A percentile compares a stretch with the other conserved stretches of the same genome.
Conservation (phyloP, 1,140 invertebrate species). For the Penaeus vannamei region DNA sequence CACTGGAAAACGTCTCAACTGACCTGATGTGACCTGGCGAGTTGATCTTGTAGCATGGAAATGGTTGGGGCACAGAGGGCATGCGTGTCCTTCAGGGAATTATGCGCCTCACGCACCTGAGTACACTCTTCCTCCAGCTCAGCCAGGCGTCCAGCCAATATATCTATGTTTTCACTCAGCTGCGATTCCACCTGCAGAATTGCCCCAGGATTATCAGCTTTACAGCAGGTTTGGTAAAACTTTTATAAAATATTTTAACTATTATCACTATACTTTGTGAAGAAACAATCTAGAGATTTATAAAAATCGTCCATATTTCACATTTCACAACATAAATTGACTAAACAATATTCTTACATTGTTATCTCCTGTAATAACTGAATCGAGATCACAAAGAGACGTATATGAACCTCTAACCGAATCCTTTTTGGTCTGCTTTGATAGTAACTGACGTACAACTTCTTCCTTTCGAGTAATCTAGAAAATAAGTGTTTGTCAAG, state of each 20-base stretch:
- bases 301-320: no score
- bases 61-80: constrained; percentile 51
- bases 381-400: constrained; percentile 16
- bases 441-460: constrained; percentile 36
- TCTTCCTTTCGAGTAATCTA: constrained; percentile 46
- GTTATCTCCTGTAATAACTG: constrained; percentile 35
- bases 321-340: no score
- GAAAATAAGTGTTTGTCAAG: not conserved
- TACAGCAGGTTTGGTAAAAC: not conserved
- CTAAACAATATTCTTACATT: constrained; percentile 25
- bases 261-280: no score
- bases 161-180: constrained; percentile 60
- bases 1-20: not conserved
- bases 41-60: constrained; percentile 43
- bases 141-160: constrained; percentile 53
- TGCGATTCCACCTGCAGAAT: constrained; percentile 48
- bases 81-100: constrained; percentile 45
- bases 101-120: constrained; percentile 24
- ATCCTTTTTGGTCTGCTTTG: constrained; percentile 42
- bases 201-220: not conserved
- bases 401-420: not conserved
- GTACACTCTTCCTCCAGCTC: constrained; percentile 62
- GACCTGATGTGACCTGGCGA: constrained; percentile 53
- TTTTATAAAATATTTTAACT: no score
- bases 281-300: no score